A percentile compares a stretch with the other conserved stretches of the same genome.
phyloP scores from a whole-genome alignment of 2,888 invertebrate genomes.

The Tachina lurida region DNA sequence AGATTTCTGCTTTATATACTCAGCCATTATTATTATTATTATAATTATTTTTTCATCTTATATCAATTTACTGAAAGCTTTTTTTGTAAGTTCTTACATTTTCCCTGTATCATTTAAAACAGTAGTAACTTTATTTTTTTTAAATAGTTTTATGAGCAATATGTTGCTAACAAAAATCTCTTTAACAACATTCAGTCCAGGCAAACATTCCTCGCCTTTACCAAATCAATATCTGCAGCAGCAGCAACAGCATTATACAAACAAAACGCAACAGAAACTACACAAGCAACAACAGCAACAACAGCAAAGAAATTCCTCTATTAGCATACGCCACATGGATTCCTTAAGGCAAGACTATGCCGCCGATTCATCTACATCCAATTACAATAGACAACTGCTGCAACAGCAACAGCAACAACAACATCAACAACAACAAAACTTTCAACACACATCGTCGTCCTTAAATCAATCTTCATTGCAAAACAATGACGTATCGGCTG shows the following conservation, averaged over 20 bases:
- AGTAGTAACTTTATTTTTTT: neutral
- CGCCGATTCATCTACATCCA: conserved; percentile 31
- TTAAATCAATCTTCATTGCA: conserved; percentile 11
- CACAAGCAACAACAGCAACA: conserved; percentile 48
- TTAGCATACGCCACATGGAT: conserved; percentile 56
- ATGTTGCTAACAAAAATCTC: neutral
- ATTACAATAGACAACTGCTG: conserved; percentile 43
- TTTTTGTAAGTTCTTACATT: neutral
- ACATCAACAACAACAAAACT: conserved; percentile 9
- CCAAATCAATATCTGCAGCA: conserved; percentile 22
- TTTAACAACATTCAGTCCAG: conserved; percentile 10
- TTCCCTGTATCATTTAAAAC: neutral
- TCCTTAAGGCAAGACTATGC: conserved; percentile 34
- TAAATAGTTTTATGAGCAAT: neutral
- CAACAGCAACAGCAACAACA: conserved; percentile 16
- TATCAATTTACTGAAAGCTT: too few relatives aligned
- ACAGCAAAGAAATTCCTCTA: conserved; percentile 46
- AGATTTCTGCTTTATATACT: too few relatives aligned
- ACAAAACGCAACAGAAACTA: conserved; percentile 3
- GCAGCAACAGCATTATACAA: conserved; percentile 25
- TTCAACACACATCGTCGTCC: neutral
- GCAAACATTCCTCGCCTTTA: conserved; percentile 48
- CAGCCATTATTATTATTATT: too few relatives aligned
- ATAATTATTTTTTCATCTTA: too few relatives aligned
- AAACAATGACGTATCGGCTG: conserved; percentile 22